A percentile compares a stretch with the other conserved stretches of the same genome.
Conservation (phyloP, 2,113 vertebrate genomes). For the Phyllostomus discolor region DNA sequence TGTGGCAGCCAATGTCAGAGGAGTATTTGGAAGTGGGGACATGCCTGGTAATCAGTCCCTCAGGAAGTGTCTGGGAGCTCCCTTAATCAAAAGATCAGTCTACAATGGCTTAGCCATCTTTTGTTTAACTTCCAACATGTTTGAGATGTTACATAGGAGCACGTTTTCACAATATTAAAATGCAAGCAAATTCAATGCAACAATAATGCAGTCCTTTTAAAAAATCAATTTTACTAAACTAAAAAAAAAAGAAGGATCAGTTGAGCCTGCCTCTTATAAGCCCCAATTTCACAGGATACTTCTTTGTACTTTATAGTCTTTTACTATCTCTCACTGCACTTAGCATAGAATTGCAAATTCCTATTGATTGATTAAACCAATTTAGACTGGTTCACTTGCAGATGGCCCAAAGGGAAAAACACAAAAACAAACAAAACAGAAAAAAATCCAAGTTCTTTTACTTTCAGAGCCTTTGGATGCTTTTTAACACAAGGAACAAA, state of each 20-base stretch:
- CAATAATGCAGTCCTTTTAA: background rate
- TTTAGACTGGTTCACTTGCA: slow-evolving; percentile 58
- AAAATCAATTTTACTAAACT: background rate
- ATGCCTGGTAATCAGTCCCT: background rate
- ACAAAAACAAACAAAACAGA: slow-evolving; percentile 56
- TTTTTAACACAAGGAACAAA: background rate
- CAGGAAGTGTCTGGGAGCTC: background rate
- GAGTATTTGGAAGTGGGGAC: background rate
- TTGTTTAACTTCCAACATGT: background rate
- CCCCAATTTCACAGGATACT: background rate
- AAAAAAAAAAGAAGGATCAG: background rate
- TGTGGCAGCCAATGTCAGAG: background rate
- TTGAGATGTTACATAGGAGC: background rate
- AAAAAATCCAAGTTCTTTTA: background rate
- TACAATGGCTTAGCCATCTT: background rate
- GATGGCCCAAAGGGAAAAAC: slow-evolving; percentile 52
- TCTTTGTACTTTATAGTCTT: slow-evolving; percentile 30
- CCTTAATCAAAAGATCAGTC: background rate
- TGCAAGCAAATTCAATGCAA: background rate
- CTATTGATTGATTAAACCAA: slow-evolving; percentile 67
- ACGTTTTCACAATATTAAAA: slow-evolving; percentile 16
- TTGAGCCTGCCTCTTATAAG: background rate
- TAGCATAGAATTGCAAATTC: slow-evolving; percentile 68
- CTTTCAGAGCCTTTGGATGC: background rate
- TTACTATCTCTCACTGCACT: slow-evolving; percentile 48